These are phyloP conservation scores for Vidua macroura DNA, from an alignment of 2,113 vertebrate species.

Conservation along the genomic window DNA sequence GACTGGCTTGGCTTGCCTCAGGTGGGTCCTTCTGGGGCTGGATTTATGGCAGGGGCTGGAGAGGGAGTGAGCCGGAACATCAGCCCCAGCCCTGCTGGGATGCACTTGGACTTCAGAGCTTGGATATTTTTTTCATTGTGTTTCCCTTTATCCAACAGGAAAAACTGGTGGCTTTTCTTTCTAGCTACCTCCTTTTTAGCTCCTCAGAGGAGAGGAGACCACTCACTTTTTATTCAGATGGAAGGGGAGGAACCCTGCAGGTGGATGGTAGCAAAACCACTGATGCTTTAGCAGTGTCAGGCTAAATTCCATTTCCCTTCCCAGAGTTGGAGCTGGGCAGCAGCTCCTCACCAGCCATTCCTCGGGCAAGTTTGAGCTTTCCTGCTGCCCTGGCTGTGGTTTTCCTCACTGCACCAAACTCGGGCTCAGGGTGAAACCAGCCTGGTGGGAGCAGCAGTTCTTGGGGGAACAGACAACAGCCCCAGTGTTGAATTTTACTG, in stretches of 20 bases:
- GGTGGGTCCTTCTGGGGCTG: neutral
- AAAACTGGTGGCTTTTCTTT: neutral
- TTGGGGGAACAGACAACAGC: neutral
- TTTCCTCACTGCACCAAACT: neutral
- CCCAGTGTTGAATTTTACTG: rapidly evolving
- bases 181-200: neutral
- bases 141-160: neutral
- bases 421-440: neutral
- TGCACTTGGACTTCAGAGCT: neutral
- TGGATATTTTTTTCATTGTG: neutral
- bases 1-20: neutral
- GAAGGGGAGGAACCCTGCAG: neutral
- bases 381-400: neutral
- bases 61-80: neutral
- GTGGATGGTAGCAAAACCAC: neutral
- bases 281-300: neutral
- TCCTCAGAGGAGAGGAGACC: neutral
- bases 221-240: neutral
- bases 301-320: neutral
- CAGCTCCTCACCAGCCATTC: neutral
- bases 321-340: neutral
- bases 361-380: neutral
- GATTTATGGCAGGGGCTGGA: neutral
- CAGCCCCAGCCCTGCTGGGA: neutral
- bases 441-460: rapidly evolving